Base-by-base conservation (phyloP, 2,888 invertebrate species). In the Pseudanteris insignis region DNA sequence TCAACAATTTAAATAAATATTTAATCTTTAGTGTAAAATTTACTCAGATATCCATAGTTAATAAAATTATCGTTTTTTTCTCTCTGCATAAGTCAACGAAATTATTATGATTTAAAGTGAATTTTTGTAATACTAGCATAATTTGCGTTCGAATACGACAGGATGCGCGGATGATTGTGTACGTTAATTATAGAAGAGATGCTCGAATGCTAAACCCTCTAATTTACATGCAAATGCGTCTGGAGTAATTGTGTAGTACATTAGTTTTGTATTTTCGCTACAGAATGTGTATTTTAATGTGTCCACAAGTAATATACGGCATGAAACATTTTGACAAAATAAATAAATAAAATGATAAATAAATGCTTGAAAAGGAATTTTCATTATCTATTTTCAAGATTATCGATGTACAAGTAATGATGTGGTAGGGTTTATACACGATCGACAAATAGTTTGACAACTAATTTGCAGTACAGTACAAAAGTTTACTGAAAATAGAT, bases 131-230 rank as follows among this genome's bases (percentile, higher is more conserved):
- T 28, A 8, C 0, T 10, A 2, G 2, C 7, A 12, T 34, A 34
- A 47, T 55, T 32, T 55, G 41, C 55, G 47, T 47, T 30, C 12
- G 14, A 55, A 47, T 36, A 47, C 47, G 41, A 47, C 47, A 47
- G 41, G 55, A 41, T 47, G 40, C 47, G 41, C 55, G 41, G 47
- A 48, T 57, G 57, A 57, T 48, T 57, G 57, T 57, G 57, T 37
- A 36, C 57, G 57, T 57, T 57, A 57, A 57, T 57, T 57, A 43
- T 41, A 43, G 57, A 57, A 48, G 48, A 57, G 57, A 57, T 48
- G 57, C 41, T 41, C 40, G 48, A 48, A 57, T 41, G 41, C 43
- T 48, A 57, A 57, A 48, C 48, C 44, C 48, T 40, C 43, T 57
- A 57, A 57, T 57, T 57, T 57, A 37, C 57, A 57, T 57, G 57